Percentiles rank a stretch among this genome's conserved stretches.
phyloP scores from a whole-genome alignment of 2,113 vertebrate genomes.

The Menura novaehollandiae region DNA sequence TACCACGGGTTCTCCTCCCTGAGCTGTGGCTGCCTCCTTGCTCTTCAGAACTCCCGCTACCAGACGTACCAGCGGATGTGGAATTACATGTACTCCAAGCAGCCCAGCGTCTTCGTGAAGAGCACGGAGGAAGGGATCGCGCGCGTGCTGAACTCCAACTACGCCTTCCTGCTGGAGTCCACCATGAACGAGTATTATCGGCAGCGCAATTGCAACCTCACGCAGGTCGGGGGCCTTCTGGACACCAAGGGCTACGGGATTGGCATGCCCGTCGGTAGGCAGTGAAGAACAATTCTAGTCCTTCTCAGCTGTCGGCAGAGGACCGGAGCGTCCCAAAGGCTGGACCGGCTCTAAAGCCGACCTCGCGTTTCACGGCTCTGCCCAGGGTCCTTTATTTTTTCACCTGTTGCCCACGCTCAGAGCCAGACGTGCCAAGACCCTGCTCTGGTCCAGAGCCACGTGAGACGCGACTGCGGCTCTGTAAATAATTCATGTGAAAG shows the following conservation, averaged over 20 bases:
- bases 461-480: slow-evolving; percentile 20
- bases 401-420: background rate
- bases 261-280: slow-evolving; percentile 94
- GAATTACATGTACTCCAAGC: slow-evolving; percentile 99
- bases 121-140: slow-evolving; percentile 98
- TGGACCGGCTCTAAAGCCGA: slow-evolving; percentile 22
- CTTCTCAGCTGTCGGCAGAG: slow-evolving; percentile 63
- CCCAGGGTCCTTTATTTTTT: background rate
- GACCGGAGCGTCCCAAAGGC: slow-evolving; percentile 51
- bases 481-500: slow-evolving; percentile 20
- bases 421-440: too few species aligned
- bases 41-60: slow-evolving; percentile 92
- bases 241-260: slow-evolving; percentile 99
- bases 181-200: slow-evolving; percentile 99
- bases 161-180: slow-evolving; percentile 96
- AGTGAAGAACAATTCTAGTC: slow-evolving; percentile 70
- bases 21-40: background rate
- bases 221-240: slow-evolving; percentile 96
- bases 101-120: slow-evolving; percentile 97
- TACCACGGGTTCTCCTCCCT: background rate
- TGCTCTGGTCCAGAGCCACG: background rate
- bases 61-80: slow-evolving; percentile 99
- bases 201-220: slow-evolving; percentile 98
- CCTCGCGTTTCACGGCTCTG: slow-evolving; percentile 33
- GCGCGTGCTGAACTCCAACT: slow-evolving; percentile 96